Percentiles rank a stretch among this genome's conserved stretches.
Evolutionary conservation across 2,113 vertebrate species (phyloP).

Genomic region (Sinocyclocheilus rhinocerous): DNA sequence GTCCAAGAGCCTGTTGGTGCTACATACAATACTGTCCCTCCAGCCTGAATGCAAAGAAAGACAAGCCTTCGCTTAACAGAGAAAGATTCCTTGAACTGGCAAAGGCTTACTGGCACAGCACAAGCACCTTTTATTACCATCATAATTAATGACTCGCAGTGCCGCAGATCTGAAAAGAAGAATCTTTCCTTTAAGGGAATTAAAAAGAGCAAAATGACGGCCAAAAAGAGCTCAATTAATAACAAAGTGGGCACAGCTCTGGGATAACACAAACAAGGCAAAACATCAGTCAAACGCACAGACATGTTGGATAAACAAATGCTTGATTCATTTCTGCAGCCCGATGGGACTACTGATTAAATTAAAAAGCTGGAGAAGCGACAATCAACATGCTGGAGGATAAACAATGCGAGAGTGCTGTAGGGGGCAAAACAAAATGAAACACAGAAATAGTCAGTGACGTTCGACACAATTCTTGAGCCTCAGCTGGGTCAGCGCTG

Average conservation of each 20-base stretch:
- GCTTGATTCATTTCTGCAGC: constrained; percentile 65
- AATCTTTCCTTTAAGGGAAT: constrained; percentile 58
- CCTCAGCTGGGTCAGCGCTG: neutral
- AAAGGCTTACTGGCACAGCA: constrained; percentile 55
- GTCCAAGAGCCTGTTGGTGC: constrained; percentile 42
- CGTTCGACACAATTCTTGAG: constrained; percentile 34
- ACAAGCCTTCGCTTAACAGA: constrained; percentile 40
- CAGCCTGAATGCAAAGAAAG: constrained; percentile 48
- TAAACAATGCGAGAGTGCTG: constrained; percentile 42
- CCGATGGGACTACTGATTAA: constrained; percentile 71
- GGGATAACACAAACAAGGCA: constrained; percentile 66
- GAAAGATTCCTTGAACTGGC: constrained; percentile 45
- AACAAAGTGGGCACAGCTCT: constrained; percentile 56
- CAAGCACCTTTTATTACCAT: constrained; percentile 61
- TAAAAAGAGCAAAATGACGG: constrained; percentile 52
- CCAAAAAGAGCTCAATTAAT: constrained; percentile 63
- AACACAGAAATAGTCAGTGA: constrained; percentile 19
- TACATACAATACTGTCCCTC: constrained; percentile 27
- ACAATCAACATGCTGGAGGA: constrained; percentile 55
- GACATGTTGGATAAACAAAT: constrained; percentile 69
- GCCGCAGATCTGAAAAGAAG: constrained; percentile 53
- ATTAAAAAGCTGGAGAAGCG: constrained; percentile 67
- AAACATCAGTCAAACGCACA: constrained; percentile 73
- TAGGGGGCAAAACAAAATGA: constrained; percentile 23
- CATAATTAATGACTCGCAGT: constrained; percentile 62